Base-by-base conservation (phyloP, 92 coral and sea anemone species). In the Porites divaricata region DNA sequence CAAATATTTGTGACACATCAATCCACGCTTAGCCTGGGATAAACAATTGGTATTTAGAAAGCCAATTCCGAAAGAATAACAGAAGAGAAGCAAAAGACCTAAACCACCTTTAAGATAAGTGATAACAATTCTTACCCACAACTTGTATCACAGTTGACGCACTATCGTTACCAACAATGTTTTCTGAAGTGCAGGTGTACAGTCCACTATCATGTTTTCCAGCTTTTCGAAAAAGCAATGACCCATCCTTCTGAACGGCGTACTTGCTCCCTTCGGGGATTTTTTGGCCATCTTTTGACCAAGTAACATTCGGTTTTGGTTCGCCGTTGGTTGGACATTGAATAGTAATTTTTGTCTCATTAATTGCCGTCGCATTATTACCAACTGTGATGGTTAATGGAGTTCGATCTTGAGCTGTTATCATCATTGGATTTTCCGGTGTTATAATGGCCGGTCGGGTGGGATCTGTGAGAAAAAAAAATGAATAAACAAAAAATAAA, bases 181-280 rank as follows among this genome's bases (percentile, higher is more conserved):
- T 74, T 45, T 63, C 76, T 20, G 90, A 90, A 72, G 73, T 77
- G 68, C 97, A 93, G 16, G 90, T 88, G 78, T 93, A 93, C 50
- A 58, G 75, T 14, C 85, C 97, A 20, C 64, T 72, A 68, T 65
- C 83, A 1, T 67, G 11, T 25, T 48, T 20, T 6, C 45, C 22
- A 1, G 88, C 83, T 13, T 73, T 50, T 54, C 45, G 48, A 22
- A 90, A 77, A 48, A 78, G 8, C 79, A 90, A 63, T 16, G 96
- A 83, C 2, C 91, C 92, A 81, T 90, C 77, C 25, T 24, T 72
- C 23, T 66, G 56, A 6, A 93, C 74, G 52, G 71, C 59, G 67
- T 76, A 76, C 56, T 81, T 74, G 21, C 76, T 76, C 23, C 20
- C 86, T 24, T 50, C 12, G 48, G 4, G 15, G 54, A 92, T 50